These are phyloP conservation scores for Pseudachorutes palmiensis DNA, from an alignment of 1,140 invertebrate species.

Conservation along the genomic window DNA sequence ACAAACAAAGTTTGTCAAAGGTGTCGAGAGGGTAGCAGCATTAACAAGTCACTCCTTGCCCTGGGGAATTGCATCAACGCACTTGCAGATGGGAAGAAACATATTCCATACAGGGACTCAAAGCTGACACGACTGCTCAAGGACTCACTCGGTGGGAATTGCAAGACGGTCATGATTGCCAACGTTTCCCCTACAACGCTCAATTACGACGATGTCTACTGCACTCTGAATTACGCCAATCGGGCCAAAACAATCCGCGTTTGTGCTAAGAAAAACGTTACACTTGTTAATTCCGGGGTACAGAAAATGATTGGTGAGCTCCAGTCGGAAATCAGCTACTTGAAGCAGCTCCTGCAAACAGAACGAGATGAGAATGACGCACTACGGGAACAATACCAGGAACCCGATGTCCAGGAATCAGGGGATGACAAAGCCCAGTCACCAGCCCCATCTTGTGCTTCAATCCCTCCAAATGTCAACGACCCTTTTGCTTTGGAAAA, in stretches of 20 bases:
- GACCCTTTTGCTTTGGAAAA: constrained; percentile 24
- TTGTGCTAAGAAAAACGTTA: constrained; percentile 23
- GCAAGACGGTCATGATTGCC: constrained; percentile 95
- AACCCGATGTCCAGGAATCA: not conserved
- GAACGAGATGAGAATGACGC: constrained; percentile 10
- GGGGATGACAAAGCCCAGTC: not conserved
- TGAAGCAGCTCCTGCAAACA: not conserved
- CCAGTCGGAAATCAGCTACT: constrained; percentile 11
- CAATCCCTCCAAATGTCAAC: constrained; percentile 16
- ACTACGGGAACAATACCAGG: not conserved
- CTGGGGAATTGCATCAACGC: constrained; percentile 91
- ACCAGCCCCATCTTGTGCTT: not conserved
- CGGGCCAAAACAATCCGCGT: constrained; percentile 66
- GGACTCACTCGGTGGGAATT: constrained; percentile 92
- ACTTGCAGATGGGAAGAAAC: constrained; percentile 65
- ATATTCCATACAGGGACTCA: constrained; percentile 66
- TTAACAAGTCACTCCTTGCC: constrained; percentile 84
- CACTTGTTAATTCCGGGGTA: not conserved
- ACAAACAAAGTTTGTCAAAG: constrained; percentile 46
- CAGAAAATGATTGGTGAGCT: constrained; percentile 9
- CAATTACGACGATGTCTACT: constrained; percentile 92
- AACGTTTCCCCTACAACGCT: constrained; percentile 74
- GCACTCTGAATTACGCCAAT: constrained; percentile 85
- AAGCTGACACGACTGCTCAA: constrained; percentile 94
- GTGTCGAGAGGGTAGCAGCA: constrained; percentile 89